Conservation (phyloP, 2,113 vertebrate species). For the Hemiprocne comata region DNA sequence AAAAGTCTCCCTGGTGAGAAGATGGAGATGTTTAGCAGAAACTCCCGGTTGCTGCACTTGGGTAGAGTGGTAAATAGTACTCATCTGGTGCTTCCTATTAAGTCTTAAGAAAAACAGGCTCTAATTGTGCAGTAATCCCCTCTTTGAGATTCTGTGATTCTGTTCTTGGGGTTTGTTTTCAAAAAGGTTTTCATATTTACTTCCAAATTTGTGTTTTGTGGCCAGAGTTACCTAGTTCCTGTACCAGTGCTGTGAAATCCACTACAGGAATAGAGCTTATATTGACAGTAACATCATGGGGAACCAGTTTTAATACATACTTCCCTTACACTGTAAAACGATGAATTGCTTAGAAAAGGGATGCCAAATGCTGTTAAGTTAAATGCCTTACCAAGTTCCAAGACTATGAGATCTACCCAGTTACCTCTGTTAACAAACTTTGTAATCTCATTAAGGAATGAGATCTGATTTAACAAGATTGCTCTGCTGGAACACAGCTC, state of each 20-base stretch:
- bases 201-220: neutral
- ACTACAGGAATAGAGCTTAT: neutral
- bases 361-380: fast-evolving
- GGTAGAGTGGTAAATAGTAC: neutral
- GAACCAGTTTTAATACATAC: neutral
- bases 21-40: neutral
- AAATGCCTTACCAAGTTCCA: neutral
- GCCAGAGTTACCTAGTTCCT: neutral
- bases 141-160: neutral
- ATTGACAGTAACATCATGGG: neutral
- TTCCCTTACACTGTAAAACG: neutral
- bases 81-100: neutral
- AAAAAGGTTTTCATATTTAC: neutral
- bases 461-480: constrained; percentile 7
- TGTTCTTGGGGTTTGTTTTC: neutral
- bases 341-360: neutral
- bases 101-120: neutral
- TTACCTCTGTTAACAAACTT: neutral
- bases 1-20: neutral
- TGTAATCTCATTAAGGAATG: neutral
- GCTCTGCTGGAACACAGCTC: neutral
- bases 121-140: neutral
- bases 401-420: neutral
- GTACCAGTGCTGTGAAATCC: neutral
- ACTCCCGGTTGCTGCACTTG: neutral